These are phyloP conservation scores for Sinopyrophorus schimmeli DNA, from an alignment of 2,888 invertebrate species.

Conservation along the genomic window DNA sequence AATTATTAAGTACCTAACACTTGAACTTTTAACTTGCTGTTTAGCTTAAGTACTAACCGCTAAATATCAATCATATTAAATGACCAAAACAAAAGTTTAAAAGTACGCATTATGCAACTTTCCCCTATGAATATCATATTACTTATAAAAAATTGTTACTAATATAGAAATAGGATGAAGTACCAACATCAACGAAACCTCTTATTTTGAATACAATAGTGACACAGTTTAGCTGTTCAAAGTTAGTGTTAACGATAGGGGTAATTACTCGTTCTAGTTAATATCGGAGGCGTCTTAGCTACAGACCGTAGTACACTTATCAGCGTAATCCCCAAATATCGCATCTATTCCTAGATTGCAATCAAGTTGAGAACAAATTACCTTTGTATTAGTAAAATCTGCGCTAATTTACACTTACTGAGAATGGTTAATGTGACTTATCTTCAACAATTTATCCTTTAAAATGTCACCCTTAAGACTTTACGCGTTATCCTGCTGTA, in stretches of 20 bases:
- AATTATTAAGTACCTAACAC: too few relatives aligned
- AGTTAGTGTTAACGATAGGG: conserved; percentile 21
- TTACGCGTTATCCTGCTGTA: conserved; percentile 20
- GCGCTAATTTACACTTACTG: conserved; percentile 28
- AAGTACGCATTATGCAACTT: too few relatives aligned
- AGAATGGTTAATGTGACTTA: conserved; percentile 28
- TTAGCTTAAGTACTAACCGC: too few relatives aligned
- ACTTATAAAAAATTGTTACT: too few relatives aligned
- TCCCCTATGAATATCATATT: too few relatives aligned
- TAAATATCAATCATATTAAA: too few relatives aligned
- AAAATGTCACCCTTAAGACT: conserved; percentile 24
- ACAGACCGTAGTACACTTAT: conserved; percentile 38
- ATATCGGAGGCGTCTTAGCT: conserved; percentile 18
- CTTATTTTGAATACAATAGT: too few relatives aligned
- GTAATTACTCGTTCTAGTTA: conserved; percentile 18
- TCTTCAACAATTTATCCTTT: conserved; percentile 31
- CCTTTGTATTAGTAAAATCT: conserved; percentile 21
- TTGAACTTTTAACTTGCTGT: too few relatives aligned
- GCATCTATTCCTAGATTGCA: conserved; percentile 41
- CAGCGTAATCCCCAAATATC: conserved; percentile 44
- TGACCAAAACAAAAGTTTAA: too few relatives aligned
- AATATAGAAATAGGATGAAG: too few relatives aligned
- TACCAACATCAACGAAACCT: too few relatives aligned
- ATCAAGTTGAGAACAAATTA: conserved; percentile 40
- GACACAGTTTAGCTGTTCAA: not conserved